Evolutionary conservation across 2,797 vertebrate genomes (phyloP).

Genomic region (Rachycentron canadum): DNA sequence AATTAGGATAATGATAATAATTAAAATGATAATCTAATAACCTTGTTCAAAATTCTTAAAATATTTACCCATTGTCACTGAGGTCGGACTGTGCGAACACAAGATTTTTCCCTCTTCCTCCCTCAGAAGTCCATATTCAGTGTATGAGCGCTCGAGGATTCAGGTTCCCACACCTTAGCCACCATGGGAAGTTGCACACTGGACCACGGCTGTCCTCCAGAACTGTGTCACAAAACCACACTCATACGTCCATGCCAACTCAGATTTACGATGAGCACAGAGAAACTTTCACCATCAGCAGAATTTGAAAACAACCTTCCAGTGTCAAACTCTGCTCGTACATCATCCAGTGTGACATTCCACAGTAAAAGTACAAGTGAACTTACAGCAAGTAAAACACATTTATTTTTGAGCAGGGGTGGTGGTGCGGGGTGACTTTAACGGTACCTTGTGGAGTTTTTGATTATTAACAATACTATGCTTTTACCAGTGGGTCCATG

Average conservation of each 20-base stretch:
- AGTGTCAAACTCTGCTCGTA: background rate
- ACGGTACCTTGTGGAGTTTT: background rate
- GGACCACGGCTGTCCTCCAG: background rate
- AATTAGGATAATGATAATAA: background rate
- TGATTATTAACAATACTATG: background rate
- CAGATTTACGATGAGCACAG: background rate
- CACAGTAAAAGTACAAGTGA: background rate
- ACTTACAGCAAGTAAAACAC: background rate
- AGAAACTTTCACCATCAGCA: background rate
- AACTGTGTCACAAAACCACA: background rate
- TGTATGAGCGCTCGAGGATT: background rate
- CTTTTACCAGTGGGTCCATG: background rate
- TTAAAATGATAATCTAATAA: background rate
- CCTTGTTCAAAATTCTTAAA: background rate
- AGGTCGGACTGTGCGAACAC: background rate
- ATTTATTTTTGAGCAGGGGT: background rate
- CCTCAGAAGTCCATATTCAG: background rate
- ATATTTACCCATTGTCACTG: background rate
- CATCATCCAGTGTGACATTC: background rate
- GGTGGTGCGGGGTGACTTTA: background rate
- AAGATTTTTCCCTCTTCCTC: background rate
- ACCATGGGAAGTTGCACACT: background rate
- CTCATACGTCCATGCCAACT: background rate
- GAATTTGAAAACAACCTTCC: conserved; percentile 15
- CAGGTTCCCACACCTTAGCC: background rate